phyloP scores from a whole-genome alignment of 37 sponge, comb jelly and placozoan genomes.

The Spongilla lacustris region DNA sequence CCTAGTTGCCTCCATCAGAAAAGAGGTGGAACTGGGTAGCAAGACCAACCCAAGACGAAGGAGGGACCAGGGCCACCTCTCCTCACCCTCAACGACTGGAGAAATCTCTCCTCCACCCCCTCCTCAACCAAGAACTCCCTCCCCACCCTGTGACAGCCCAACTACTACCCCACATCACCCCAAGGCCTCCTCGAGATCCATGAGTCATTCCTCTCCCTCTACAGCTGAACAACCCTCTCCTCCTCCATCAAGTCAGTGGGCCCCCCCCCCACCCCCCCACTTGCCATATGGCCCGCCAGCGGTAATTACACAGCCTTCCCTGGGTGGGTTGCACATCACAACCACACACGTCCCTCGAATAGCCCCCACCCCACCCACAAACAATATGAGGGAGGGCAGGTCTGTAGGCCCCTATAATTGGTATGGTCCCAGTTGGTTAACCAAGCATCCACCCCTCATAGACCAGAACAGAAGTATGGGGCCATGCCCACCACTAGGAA shows the following conservation, averaged over 20 bases:
- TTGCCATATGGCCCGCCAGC: constrained; percentile 1
- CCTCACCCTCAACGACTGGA: constrained; percentile 1
- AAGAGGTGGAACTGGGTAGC: background rate
- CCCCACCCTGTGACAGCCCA: background rate
- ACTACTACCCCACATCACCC: constrained; percentile 1
- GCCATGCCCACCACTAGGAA: constrained; percentile 1
- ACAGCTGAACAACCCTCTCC: background rate
- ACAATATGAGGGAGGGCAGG: constrained; percentile 1
- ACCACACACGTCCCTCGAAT: constrained; percentile 1
- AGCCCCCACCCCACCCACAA: background rate
- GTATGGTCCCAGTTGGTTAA: constrained; percentile 1
- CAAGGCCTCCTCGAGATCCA: constrained; percentile 1
- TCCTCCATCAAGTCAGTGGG: background rate
- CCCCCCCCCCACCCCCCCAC: constrained; percentile 1
- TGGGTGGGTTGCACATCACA: constrained; percentile 1
- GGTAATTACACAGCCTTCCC: constrained; percentile 1
- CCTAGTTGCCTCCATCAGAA: constrained; percentile 1
- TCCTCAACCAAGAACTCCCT: constrained; percentile 1
- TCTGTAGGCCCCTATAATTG: constrained; percentile 1
- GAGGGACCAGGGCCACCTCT: constrained; percentile 1
- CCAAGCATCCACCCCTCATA: constrained; percentile 1
- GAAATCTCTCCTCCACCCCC: constrained; percentile 1
- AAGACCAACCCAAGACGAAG: background rate
- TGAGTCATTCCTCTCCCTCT: constrained; percentile 1
- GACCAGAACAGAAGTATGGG: background rate